A percentile compares a stretch with the other conserved stretches of the same genome.
Evolutionary conservation across 1,140 invertebrate species (phyloP).

Genomic region (Zaprionus davidi): DNA sequence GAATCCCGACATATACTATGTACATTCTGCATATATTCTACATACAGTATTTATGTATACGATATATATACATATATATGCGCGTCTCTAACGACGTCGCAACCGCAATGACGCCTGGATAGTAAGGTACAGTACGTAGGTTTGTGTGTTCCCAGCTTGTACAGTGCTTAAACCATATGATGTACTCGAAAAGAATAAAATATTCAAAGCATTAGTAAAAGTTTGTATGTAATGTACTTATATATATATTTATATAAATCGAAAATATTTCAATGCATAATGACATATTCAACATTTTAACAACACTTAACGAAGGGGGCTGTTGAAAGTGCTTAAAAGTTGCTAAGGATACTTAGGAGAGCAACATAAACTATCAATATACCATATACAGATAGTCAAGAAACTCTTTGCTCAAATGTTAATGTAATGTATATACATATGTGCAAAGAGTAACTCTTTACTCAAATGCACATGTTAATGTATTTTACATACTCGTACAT

Average conservation of each 20-base stretch:
- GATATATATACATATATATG: slow-evolving; percentile 23
- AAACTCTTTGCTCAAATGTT: too few species aligned
- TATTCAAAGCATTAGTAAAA: neutral
- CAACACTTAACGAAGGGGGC: neutral
- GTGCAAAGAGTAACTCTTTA: too few species aligned
- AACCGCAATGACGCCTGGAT: slow-evolving; percentile 14
- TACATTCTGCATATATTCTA: slow-evolving; percentile 22
- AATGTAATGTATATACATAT: too few species aligned
- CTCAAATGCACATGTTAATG: too few species aligned
- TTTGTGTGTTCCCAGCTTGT: neutral
- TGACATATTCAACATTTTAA: neutral
- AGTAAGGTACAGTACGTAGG: slow-evolving; percentile 3
- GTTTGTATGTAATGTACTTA: neutral
- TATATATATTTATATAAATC: neutral
- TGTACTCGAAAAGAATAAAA: neutral
- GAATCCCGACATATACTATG: slow-evolving; percentile 16
- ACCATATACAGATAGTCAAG: neutral
- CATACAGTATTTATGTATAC: slow-evolving; percentile 4
- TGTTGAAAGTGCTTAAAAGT: neutral
- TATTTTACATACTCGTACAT: too few species aligned
- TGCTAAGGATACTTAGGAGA: neutral
- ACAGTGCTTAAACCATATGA: neutral
- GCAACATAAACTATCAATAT: neutral
- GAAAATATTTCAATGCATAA: neutral
- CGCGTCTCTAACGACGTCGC: slow-evolving; percentile 7